Conservation (phyloP, 2,113 vertebrate genomes). For the Salminus brasiliensis region DNA sequence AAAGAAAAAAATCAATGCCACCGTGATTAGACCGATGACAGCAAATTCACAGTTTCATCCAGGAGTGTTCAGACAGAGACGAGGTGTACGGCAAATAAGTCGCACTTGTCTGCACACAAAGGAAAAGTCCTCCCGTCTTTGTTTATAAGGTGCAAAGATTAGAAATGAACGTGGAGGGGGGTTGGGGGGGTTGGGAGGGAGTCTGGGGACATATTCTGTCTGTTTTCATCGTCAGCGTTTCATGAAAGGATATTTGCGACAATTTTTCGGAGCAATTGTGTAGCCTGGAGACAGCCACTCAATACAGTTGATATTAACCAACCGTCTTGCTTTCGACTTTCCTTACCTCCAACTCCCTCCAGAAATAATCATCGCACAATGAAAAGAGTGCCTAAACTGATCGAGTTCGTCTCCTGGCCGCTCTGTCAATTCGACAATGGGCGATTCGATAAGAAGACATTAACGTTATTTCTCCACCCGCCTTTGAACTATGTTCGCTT, state of each 20-base stretch:
- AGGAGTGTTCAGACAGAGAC: constrained; percentile 83
- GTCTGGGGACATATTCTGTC: constrained; percentile 41
- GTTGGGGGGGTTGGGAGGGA: constrained; percentile 40
- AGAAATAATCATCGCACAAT: background rate
- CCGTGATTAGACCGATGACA: constrained; percentile 92
- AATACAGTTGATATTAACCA: constrained; percentile 11
- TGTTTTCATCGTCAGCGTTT: constrained; percentile 38
- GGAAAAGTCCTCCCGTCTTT: constrained; percentile 59
- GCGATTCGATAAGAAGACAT: background rate
- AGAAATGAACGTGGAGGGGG: constrained; percentile 46
- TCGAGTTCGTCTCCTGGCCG: background rate
- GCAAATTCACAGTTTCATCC: constrained; percentile 89
- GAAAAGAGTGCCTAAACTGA: background rate
- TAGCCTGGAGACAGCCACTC: background rate
- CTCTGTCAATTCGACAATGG: background rate
- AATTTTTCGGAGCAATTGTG: constrained; percentile 38
- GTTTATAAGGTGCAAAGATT: constrained; percentile 62
- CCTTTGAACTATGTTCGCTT: background rate
- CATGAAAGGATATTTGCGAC: constrained; percentile 45
- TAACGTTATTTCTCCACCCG: background rate
- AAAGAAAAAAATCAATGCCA: constrained; percentile 84
- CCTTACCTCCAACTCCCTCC: background rate
- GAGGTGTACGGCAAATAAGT: constrained; percentile 76
- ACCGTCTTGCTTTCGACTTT: constrained; percentile 7
- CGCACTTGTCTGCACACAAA: constrained; percentile 66